phyloP scores from a whole-genome alignment of 1,140 invertebrate genomes.

The Drosophila triauraria region DNA sequence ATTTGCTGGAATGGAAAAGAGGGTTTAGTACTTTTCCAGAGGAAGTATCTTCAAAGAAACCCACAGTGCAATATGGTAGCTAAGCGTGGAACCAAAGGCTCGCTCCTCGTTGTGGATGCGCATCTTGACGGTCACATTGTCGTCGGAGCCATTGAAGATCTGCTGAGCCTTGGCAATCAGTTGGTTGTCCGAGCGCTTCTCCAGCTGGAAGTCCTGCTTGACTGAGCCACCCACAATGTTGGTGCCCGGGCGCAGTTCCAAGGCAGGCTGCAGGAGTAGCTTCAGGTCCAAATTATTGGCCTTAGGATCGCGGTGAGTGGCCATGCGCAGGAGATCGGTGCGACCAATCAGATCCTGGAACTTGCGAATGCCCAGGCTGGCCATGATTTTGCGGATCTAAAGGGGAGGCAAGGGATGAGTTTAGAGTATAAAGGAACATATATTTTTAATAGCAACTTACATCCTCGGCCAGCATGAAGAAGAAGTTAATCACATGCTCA shows the following conservation, averaged over 20 bases:
- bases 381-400: conserved; percentile 94
- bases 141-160: conserved; percentile 90
- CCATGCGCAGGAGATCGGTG: conserved; percentile 93
- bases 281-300: conserved; percentile 94
- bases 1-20: conserved; percentile 88
- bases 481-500: conserved; percentile 98
- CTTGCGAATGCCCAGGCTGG: conserved; percentile 93
- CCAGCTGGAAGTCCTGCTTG: conserved; percentile 95
- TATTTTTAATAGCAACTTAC: conserved; percentile 85
- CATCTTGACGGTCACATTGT: conserved; percentile 91
- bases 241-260: conserved; percentile 94
- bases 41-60: conserved; percentile 55
- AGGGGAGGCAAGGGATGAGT: neutral
- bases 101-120: conserved; percentile 96
- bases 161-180: conserved; percentile 91
- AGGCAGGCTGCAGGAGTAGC: conserved; percentile 94
- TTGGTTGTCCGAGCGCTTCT: conserved; percentile 94
- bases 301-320: conserved; percentile 89
- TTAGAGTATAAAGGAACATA: no score
- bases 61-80: conserved; percentile 97
- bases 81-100: conserved; percentile 96
- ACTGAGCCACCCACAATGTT: conserved; percentile 96
- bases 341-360: conserved; percentile 98
- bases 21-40: neutral
- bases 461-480: conserved; percentile 99